Base-by-base conservation (phyloP, 1,140 invertebrate genomes). In the Calosoma granatense region DNA sequence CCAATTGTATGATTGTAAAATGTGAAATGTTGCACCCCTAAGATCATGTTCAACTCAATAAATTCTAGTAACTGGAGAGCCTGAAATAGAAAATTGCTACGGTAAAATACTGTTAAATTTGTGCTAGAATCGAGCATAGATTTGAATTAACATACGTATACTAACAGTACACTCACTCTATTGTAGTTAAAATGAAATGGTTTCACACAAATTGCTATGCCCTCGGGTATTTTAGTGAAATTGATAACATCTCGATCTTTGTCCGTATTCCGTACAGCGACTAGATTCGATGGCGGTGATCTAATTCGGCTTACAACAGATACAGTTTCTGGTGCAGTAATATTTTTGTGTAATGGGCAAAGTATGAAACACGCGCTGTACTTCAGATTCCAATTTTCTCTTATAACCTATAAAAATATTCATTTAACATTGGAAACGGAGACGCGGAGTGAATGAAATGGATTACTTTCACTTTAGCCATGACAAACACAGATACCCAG, bases 351-450 rank as follows among this genome's bases (percentile, higher is more conserved):
- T 36, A 92, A 70, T 2, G 87, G 83, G 64, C 92, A 94, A 36
- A 93, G 77, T 1, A 96, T 80, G 68, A 94, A 95, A 60, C 86
- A 89, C 6, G 92, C 92, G 63, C 90, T 94, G 72, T 93, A 96
- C 67, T 92, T 92, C 1, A 94, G 72, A 70, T 93, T 94, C 92
- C 92, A 96, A 70, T 94, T 94, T 72, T 96, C 92, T 21, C 90
- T 76, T 22, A 95, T 94, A 0, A 88, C 80, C 81, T 87, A 60
- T 52, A 72, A 66, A n/a, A n/a, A n/a, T n/a, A n/a, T n/a, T n/a
- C n/a, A n/a, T n/a, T n/a, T n/a, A n/a, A 57, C 54, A 57, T 57
- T 22, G 11, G 39, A 26, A 60, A 55, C 14, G 20, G 11, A 56
- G 52, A 53, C n/a, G n/a, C n/a, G n/a, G n/a, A n/a, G n/a, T n/a